Evolutionary conservation across 64 coral and sea anemone species (phyloP).

Genomic region (Pachyseris speciosa): DNA sequence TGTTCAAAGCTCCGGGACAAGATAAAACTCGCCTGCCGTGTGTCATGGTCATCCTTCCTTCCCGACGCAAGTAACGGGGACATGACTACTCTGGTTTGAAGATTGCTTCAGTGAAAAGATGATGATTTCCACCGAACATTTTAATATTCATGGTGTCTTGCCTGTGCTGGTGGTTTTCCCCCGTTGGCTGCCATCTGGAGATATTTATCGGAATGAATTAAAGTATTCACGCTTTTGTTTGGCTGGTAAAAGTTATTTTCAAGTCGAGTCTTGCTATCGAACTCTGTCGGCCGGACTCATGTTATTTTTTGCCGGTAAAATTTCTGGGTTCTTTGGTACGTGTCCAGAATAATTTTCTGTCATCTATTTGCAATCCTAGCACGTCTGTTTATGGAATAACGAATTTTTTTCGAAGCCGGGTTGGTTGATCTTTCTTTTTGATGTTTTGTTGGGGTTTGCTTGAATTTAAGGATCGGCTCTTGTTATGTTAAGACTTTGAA

Average conservation of each 20-base stretch:
- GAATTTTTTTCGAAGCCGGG: slow-evolving; percentile 10
- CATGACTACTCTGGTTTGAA: slow-evolving; percentile 30
- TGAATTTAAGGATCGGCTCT: slow-evolving; percentile 26
- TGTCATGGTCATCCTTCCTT: slow-evolving; percentile 36
- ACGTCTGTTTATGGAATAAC: slow-evolving; percentile 13
- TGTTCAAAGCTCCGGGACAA: slow-evolving; percentile 17
- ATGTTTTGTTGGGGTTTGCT: slow-evolving; percentile 11
- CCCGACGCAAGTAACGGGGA: not conserved
- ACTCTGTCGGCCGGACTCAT: slow-evolving; percentile 23
- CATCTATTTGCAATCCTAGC: slow-evolving; percentile 20
- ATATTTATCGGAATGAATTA: slow-evolving; percentile 5
- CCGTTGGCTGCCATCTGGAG: slow-evolving; percentile 36
- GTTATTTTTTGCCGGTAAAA: slow-evolving; percentile 30
- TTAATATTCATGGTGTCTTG: slow-evolving; percentile 5
- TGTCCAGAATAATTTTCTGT: slow-evolving; percentile 20
- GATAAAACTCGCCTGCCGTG: not conserved
- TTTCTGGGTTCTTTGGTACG: slow-evolving; percentile 15
- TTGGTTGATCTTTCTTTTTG: slow-evolving; percentile 4
- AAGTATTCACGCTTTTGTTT: slow-evolving; percentile 23
- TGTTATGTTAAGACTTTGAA: slow-evolving; percentile 24
- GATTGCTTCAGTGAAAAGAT: slow-evolving; percentile 33
- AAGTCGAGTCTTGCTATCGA: slow-evolving; percentile 9
- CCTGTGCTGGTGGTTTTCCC: slow-evolving; percentile 15
- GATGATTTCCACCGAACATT: not conserved
- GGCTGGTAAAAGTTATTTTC: slow-evolving; percentile 24